Percentiles rank a stretch among this genome's conserved stretches.
phyloP scores from a whole-genome alignment of 2,888 invertebrate genomes.

The Heterodera filipjevi region DNA sequence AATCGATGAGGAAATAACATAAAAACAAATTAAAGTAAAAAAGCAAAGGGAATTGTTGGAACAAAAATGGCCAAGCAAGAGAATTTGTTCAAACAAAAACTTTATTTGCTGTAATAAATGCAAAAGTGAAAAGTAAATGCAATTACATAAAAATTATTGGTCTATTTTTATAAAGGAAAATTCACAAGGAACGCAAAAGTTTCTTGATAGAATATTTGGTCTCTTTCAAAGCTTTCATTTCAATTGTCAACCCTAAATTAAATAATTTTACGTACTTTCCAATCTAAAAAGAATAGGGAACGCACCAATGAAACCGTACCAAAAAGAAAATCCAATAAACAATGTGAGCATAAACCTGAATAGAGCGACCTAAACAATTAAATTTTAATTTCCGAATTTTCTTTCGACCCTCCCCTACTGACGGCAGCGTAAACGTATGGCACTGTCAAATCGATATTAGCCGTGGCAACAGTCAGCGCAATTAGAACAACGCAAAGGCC shows the following conservation, averaged over 20 bases:
- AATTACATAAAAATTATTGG: too few species aligned
- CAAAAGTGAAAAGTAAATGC: too few species aligned
- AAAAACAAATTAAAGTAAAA: neutral
- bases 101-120: too few species aligned
- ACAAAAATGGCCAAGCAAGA: too few species aligned
- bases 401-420: neutral
- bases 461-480: constrained; percentile 39
- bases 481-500: constrained; percentile 43
- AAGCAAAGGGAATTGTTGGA: neutral
- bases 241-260: constrained; percentile 53
- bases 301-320: constrained; percentile 58
- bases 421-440: constrained; percentile 35
- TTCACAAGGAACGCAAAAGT: constrained; percentile 9
- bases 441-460: constrained; percentile 42
- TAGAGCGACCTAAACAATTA: constrained; percentile 39
- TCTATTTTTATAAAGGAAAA: neutral
- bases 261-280: neutral
- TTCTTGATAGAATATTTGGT: constrained; percentile 49
- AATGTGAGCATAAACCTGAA: constrained; percentile 56
- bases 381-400: neutral
- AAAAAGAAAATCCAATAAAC: constrained; percentile 58
- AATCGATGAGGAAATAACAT: neutral
- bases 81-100: too few species aligned
- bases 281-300: neutral
- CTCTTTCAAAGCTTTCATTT: constrained; percentile 62